Conservation (phyloP, 2,113 vertebrate species). For the Stigmatopora nigra region DNA sequence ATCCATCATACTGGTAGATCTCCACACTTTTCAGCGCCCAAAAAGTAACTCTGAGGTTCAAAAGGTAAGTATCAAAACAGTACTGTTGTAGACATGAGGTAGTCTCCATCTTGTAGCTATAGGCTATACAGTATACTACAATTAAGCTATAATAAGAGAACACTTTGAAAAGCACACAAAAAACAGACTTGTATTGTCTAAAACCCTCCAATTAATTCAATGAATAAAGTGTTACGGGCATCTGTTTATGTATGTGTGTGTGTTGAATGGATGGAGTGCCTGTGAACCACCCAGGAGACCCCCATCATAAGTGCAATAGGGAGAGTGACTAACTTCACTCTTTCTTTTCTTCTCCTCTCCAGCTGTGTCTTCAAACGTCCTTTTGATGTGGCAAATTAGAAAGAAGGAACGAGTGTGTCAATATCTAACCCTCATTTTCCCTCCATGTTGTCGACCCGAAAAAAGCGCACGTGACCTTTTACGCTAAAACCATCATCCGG, state of each 20-base stretch:
- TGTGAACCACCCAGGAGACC: constrained; percentile 72
- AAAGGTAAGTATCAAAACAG: neutral
- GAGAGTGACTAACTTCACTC: constrained; percentile 79
- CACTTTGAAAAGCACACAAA: neutral
- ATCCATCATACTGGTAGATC: no score
- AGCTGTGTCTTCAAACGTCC: constrained; percentile 78
- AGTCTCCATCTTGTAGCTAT: neutral
- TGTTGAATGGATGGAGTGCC: constrained; percentile 22
- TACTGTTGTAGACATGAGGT: neutral
- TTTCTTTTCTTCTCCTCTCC: constrained; percentile 77
- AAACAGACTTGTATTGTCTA: neutral
- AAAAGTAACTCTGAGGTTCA: neutral
- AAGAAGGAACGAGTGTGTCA: constrained; percentile 73
- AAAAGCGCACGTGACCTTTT: constrained; percentile 57
- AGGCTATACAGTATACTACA: neutral
- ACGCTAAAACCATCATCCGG: constrained; percentile 36
- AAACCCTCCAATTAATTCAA: neutral
- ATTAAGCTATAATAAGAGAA: neutral
- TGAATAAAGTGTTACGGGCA: constrained; percentile 9
- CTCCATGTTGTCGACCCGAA: constrained; percentile 54
- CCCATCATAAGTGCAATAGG: constrained; percentile 68
- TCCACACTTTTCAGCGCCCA: neutral
- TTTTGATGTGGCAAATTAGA: constrained; percentile 78
- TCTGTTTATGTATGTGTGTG: constrained; percentile 44
- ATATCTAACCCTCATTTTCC: constrained; percentile 55